Evolutionary conservation across 2,797 vertebrate species (phyloP).

Genomic region (Amazona ochrocephala): DNA sequence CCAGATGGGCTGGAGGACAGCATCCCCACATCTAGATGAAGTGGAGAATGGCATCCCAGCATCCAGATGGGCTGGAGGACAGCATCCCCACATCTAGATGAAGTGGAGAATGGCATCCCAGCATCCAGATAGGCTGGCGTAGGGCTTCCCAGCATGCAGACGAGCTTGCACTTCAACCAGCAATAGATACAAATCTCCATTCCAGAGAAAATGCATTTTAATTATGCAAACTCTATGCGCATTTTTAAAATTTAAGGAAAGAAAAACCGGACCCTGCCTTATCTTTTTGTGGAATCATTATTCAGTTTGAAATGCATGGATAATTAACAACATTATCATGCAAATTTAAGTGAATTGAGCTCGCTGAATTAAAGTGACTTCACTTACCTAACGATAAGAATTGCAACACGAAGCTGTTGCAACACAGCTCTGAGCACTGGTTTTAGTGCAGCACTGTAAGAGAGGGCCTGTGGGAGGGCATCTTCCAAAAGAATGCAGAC

Average conservation of each 20-base stretch:
- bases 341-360: conserved; percentile 49
- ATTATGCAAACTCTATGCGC: conserved; percentile 48
- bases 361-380: conserved; percentile 38
- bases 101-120: not conserved
- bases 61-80: not conserved
- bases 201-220: not conserved
- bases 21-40: not conserved
- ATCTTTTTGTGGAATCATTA: conserved; percentile 57
- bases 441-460: conserved; percentile 6
- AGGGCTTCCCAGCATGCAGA: not conserved
- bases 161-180: not conserved
- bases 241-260: conserved; percentile 7
- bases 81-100: too few relatives aligned
- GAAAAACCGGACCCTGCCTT: conserved; percentile 12
- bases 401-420: not conserved
- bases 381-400: conserved; percentile 43
- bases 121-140: too few relatives aligned
- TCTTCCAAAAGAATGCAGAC: conserved; percentile 37
- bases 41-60: not conserved
- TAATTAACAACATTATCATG: conserved; percentile 64
- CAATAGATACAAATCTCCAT: not conserved
- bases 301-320: conserved; percentile 35
- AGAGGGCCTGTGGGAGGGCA: conserved; percentile 42
- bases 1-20: fast-evolving
- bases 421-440: conserved; percentile 6